Base-by-base conservation (phyloP, 2,888 invertebrate genomes). In the Andrena praecox region DNA sequence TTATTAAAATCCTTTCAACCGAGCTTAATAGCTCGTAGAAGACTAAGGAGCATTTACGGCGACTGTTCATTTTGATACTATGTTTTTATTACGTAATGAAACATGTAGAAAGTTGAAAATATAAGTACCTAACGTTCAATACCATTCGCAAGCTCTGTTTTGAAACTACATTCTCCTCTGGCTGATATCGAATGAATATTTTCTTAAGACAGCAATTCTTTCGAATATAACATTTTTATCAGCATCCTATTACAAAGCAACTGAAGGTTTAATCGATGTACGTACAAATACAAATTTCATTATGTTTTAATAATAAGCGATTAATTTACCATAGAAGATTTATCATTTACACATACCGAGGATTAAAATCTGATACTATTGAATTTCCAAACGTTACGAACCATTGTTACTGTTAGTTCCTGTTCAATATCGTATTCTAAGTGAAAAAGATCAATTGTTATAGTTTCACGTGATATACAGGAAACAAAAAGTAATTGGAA, bases 261-360 rank as follows among this genome's bases (percentile, higher is more conserved):
- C 63, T 64, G 52, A 27, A 60, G 54, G 60, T 59, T 42, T 66
- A 60, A 71, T 72, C 56, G 71, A 67, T 42, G 42, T 42, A 42
- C 42, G 16, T 16, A 4, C 16, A 4, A 4, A 12, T 12, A 16
- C 42, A 42, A 42, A 42, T 16, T 16, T 42, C 16, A 5, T 42
- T 16, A 42, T 16, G 16, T 77, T 81, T 84, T 77, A 77, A 75
- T 85, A 77, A 83, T 81, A 71, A 82, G 82, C 83, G 82, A 64
- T 81, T 48, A 33, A 69, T 59, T 29, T 59, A 50, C 12, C 20
- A 52, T 33, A 7, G 7, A 69, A 59, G 20, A 29, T 42, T 71
- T 56, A 71, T 64, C 8, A 66, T 77, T 77, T 77, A 5, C 42
- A 24, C n/a, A 31, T 1, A 60, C 24, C n/a, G 10, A 42, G 10